Conservation (phyloP, 2,888 invertebrate species). For the Papilio gigon region DNA sequence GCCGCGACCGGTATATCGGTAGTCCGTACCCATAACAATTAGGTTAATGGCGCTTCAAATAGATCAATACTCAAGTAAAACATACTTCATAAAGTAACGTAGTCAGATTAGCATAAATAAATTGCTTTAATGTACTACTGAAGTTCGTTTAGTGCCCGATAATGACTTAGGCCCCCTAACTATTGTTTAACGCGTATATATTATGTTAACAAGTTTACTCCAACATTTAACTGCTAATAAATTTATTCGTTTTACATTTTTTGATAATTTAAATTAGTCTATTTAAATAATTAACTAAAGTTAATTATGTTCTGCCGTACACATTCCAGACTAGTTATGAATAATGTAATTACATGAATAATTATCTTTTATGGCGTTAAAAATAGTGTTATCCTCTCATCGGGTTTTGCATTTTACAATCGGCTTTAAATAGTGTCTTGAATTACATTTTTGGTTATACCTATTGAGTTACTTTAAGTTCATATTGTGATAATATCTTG, state of each 20-base stretch:
- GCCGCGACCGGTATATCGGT: too few species aligned
- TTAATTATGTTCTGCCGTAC: conserved; percentile 12
- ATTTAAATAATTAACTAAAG: conserved; percentile 10
- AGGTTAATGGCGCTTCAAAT: too few species aligned
- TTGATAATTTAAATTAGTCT: conserved; percentile 17
- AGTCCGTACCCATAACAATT: too few species aligned
- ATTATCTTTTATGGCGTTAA: conserved; percentile 1
- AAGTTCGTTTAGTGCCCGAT: conserved; percentile 51
- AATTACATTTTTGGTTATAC: background rate
- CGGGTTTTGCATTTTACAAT: background rate
- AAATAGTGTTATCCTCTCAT: background rate
- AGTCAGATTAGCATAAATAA: conserved; percentile 52
- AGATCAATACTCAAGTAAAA: conserved; percentile 48
- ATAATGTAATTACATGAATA: conserved; percentile 15
- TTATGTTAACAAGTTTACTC: conserved; percentile 37
- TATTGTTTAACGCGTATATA: conserved; percentile 40
- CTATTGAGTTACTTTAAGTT: too few species aligned
- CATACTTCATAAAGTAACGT: conserved; percentile 46
- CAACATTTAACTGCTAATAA: conserved; percentile 29
- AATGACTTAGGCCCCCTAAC: conserved; percentile 49
- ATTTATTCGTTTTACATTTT: conserved; percentile 17
- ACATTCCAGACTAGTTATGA: conserved; percentile 7
- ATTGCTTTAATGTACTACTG: conserved; percentile 50
- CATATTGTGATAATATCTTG: too few species aligned
- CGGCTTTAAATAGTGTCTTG: background rate